Evolutionary conservation across 2,888 invertebrate species (phyloP), one percentile per base, ranked within the genome.

Genomic region (Sarcophaga caerulescens): DNA sequence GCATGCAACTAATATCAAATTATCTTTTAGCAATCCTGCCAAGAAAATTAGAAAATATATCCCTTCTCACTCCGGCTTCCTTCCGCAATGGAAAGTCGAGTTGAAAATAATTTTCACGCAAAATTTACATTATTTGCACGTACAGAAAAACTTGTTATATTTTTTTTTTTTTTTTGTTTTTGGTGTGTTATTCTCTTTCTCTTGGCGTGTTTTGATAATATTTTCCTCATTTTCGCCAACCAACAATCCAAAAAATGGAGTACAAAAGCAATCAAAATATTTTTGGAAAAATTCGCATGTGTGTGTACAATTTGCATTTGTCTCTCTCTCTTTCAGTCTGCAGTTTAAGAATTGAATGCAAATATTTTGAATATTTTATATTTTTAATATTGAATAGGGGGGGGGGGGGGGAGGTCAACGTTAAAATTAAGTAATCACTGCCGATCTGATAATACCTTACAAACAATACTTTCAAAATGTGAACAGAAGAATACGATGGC

Each of bases 91-190:
- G 35, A 35, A 35, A 68, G 57, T 78, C 57, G 4, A 69, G 77
- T 60, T 81, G 73, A 77, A 81, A 74, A 81, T 82, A 87, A 85
- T 88, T 86, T 81, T 79, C 87, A 88, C 87, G 88, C 87, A 88
- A 86, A 82, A 78, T 77, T 87, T 84, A 76, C 87, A 87, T 88
- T 88, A 88, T 88, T 84, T 63, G 84, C 87, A 88, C 87, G 87
- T 88, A 85, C 81, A 83, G 21, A 44, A 73, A 83, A 81, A 79
- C 83, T 81, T 81, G 70, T 84, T 85, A 75, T n/a, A n/a, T n/a
- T n/a, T 80, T 47, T 78, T 81, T 79, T 65, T 60, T 59, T 14
- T 10, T 76, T 52, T 23, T 57, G 52, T 23, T n/a, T 79, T 52
- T 19, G 35, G 25, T 35, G 8, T 35, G 35, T 35, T 35, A 8